Base-by-base conservation (phyloP, 2,888 invertebrate species). In the Aporophyla lueneburgensis region DNA sequence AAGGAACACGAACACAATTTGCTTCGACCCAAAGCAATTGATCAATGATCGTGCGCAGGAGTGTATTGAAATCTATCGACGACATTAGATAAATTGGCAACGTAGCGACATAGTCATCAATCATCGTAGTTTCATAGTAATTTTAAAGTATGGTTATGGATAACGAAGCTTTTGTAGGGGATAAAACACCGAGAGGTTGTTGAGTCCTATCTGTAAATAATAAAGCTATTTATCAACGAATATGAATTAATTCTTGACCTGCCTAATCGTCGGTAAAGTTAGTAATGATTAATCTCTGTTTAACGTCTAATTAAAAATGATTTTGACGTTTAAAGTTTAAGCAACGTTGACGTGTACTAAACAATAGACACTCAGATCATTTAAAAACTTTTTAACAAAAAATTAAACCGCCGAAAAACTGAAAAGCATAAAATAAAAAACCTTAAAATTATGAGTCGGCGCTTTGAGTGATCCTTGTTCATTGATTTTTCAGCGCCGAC, bases 31-130 rank as follows among this genome's bases (percentile, higher is more conserved):
- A 40, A 27, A 69, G 61, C 63, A 81, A 75, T 79, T 68, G 58
- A 79, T 79, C 63, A 68, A 59, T 69, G n/a, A 43, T 46, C 54
- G 33, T 81, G 81, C 67, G 75, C 78, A 74, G 51, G 61, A 81
- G 75, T 78, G 74, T 74, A 81, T 81, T 43, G 75, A 75, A 75
- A 63, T 53, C 51, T 75, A 78, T 81, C 33, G 75, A 74, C 51
- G 61, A 56, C 33, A 33, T 74, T 51, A 62, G 66, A 81, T 78
- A 51, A 56, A 78, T 78, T 75, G 76, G 27, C 67, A 19, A 33
- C 46, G 76, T 51, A 62, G 33, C 58, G 78, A 78, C 67, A 58
- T 14, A n/a, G 76, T 78, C 14, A 78, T 78, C 19, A 66, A 75
- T 81, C 81, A 63, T 81, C 62, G 21, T 62, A 56, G 27, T n/a